Base-by-base conservation (phyloP, 2,888 invertebrate genomes). In the Caenorhabditis drosophilae region DNA sequence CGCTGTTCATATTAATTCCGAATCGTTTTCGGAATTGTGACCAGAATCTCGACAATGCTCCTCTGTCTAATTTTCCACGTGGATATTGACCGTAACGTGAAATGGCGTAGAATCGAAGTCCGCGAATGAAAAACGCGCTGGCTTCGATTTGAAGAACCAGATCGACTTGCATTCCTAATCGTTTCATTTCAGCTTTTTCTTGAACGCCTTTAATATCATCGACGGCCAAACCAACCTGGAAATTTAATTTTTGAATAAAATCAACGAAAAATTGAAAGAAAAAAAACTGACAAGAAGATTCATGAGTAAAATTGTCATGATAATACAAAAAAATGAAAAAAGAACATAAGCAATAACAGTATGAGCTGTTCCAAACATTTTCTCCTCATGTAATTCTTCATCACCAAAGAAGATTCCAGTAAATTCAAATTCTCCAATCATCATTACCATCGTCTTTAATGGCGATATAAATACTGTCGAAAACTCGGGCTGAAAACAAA, bases 171-270 rank as follows among this genome's bases (percentile, higher is more conserved):
- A 84, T 84, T 35, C 81, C 82, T n/a, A 84, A 70, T 40, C 84
- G 63, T 67, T 84, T 85, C 15, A 87, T 80, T 12, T 84, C 85
- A 18, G 87, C 87, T 67, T 86, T 84, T 45, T 86, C 86, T 71
- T 87, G 86, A 16, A 87, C 86, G 40, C 84, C 84, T 69, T 86
- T 86, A 70, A 87, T 87, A 79, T 87, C 87, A 74, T 87, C 87
- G 31, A 87, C 87, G 61, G 87, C 87, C 77, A 87, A 76, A 82
- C 87, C 87, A 62, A 75, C 64, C 64, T 66, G 45, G 9, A 49
- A 31, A 40, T 9, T 23, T 25, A 16, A 3, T 46, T 20, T 47
- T 26, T 18, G n/a, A n/a, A n/a, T n/a, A n/a, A n/a, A n/a, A n/a
- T n/a, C n/a, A n/a, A n/a, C n/a, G n/a, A n/a, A 34, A 15, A 27